A percentile compares a stretch with the other conserved stretches of the same genome.
Conservation (phyloP, 2,113 vertebrate species). For the Oceanites oceanicus region DNA sequence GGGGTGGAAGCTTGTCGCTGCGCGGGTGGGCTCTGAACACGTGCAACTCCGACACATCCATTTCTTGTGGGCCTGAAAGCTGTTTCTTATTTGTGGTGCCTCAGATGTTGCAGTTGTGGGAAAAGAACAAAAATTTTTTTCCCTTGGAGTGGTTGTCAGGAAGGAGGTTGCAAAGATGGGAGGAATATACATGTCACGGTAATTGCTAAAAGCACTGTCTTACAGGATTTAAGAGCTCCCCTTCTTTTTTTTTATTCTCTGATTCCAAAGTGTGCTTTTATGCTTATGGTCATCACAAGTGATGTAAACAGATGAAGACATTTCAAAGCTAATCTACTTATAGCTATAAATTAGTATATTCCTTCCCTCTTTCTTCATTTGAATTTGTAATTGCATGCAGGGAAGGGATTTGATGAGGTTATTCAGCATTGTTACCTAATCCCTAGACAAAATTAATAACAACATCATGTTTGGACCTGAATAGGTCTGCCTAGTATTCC, state of each 20-base stretch:
- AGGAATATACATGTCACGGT: not conserved
- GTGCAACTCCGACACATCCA: fast-evolving
- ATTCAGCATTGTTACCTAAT: not conserved
- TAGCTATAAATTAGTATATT: not conserved
- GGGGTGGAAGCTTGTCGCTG: not conserved
- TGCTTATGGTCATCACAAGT: not conserved
- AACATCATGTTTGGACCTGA: not conserved
- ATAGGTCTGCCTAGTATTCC: not conserved
- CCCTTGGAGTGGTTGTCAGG: not conserved
- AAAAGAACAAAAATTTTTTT: not conserved
- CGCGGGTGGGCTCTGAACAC: not conserved
- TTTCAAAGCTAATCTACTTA: not conserved
- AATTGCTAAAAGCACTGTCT: not conserved
- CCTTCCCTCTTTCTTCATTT: not conserved
- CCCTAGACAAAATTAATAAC: not conserved
- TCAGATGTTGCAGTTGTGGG: not conserved
- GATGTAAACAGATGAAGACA: not conserved
- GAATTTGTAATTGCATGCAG: not conserved
- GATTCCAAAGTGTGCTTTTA: not conserved
- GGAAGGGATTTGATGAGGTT: not conserved
- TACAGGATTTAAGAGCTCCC: not conserved
- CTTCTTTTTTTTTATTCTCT: not conserved
- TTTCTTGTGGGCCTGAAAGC: not conserved
- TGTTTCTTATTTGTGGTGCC: not conserved
- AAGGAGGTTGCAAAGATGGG: not conserved